These are phyloP conservation scores for Lophotis ruficrista DNA, from an alignment of 2,113 vertebrate genomes.

Conservation along the genomic window DNA sequence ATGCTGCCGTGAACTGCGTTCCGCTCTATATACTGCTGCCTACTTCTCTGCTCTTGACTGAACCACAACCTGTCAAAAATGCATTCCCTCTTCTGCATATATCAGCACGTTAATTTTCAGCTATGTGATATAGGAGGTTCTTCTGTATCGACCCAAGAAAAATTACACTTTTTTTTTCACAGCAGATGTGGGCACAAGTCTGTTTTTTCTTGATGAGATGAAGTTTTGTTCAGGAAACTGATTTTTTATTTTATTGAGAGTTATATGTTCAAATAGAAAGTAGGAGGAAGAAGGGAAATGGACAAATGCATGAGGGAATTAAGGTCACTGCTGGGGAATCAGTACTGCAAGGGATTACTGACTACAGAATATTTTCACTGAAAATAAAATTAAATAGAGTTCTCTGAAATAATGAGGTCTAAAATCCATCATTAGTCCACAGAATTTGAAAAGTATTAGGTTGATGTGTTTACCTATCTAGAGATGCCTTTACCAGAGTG, in stretches of 20 bases:
- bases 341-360: not conserved
- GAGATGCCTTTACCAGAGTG: not conserved
- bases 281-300: not conserved
- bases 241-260: not conserved
- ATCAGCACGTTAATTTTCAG: not conserved
- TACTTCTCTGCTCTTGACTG: not conserved
- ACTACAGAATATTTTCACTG: not conserved
- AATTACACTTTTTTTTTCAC: not conserved
- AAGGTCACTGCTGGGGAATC: not conserved
- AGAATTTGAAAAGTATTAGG: not conserved
- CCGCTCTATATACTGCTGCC: not conserved
- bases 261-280: not conserved
- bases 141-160: not conserved
- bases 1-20: not conserved
- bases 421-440: not conserved
- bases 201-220: not conserved
- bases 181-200: not conserved
- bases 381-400: not conserved
- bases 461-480: not conserved
- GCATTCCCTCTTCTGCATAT: not conserved
- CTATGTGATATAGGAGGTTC: not conserved
- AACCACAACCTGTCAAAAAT: constrained; percentile 13
- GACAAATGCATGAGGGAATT: not conserved
- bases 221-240: not conserved
- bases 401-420: not conserved